Base-by-base conservation (phyloP, 1,140 invertebrate species). In the Macrobrachium nipponense region DNA sequence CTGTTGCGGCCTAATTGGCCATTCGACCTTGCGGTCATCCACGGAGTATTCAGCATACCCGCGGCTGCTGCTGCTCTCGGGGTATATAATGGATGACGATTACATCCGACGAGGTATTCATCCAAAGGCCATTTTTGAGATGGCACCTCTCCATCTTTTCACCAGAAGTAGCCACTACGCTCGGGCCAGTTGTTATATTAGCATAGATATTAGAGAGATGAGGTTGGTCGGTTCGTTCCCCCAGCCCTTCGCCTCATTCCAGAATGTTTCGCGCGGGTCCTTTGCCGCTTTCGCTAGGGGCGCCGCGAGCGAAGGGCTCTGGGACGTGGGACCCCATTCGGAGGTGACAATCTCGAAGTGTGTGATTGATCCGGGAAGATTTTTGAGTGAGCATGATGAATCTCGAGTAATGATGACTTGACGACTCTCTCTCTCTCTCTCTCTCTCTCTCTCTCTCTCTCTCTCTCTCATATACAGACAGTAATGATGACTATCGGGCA, bases 191-290 rank as follows among this genome's bases (percentile, higher is more conserved):
- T 80, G 83, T 86, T 86, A 73, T 86, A 86, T 86, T 86, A 86
- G 83, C 83, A 86, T 86, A 86, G 83, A 86, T 79, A 86, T 86
- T 86, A 86, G 76, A 80, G 76, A 79, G 83, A 86, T 86, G 83
- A 86, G 76, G 44, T 51, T 2, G 51, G 51, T 51, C 51, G 18
- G 64, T 20, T 60, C 76, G 4, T 17, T 62, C 51, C 15, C 66
- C 23, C 36, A 23, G 20, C 20, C 20, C 76, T 80, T 80, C 76
- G 79, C 44, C 15, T 64, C 23, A 20, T 80, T n/a, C 76, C 15
- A 77, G 66, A 86, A 86, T 79, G 64, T 18, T 86, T 86, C 83
- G 83, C 73, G 8, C 76, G 17, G 62, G 51, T 36, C n/a, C 8
- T 17, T 23, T 27, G 36, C 66, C 17, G 23, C 11, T 8, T 75